phyloP scores from a whole-genome alignment of 2,113 vertebrate genomes.

The Amphilophus citrinellus region DNA sequence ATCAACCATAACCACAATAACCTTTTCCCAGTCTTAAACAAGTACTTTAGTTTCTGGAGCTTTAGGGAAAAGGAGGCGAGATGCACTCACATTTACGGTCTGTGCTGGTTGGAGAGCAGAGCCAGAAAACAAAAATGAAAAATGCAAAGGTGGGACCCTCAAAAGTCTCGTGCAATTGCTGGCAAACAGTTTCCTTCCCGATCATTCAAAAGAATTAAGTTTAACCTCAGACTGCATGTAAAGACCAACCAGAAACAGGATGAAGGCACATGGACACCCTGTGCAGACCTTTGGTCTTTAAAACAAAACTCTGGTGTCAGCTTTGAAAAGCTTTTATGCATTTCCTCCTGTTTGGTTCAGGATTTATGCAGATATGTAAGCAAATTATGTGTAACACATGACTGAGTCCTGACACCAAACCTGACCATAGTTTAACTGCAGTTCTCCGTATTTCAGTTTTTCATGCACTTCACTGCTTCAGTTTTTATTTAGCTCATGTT shows the following conservation, averaged over 20 bases:
- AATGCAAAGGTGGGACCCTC: neutral
- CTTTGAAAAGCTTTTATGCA: no score
- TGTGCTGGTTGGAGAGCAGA: neutral
- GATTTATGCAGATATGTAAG: neutral
- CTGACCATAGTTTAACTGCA: neutral
- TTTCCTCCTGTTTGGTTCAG: neutral
- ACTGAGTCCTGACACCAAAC: neutral
- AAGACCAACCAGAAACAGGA: no score
- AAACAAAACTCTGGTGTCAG: no score
- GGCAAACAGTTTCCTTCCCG: neutral
- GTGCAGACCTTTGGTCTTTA: no score
- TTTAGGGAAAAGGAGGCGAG: neutral
- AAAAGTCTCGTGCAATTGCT: neutral
- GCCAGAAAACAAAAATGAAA: neutral
- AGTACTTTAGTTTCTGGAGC: neutral
- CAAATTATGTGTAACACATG: neutral
- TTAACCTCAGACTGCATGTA: neutral
- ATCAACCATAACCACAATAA: neutral
- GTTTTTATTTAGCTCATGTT: neutral
- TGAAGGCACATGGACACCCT: no score
- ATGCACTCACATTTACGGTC: neutral
- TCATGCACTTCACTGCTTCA: neutral
- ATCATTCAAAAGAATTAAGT: neutral
- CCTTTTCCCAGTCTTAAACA: conserved; percentile 6
- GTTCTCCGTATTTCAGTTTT: neutral